Base-by-base conservation (phyloP, 2,113 vertebrate species). In the Coreoperca whiteheadi region DNA sequence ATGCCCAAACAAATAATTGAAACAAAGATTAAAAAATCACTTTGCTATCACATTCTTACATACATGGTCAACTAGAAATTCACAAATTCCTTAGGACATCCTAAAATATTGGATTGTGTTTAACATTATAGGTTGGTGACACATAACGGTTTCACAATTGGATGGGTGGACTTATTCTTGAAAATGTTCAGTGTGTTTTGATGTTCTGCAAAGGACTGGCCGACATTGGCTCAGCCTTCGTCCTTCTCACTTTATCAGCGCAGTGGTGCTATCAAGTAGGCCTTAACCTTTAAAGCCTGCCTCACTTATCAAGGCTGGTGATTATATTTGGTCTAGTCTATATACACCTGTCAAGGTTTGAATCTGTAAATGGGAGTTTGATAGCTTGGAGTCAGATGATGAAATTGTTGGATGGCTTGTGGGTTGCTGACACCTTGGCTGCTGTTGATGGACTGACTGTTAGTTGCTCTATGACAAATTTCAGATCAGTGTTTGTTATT, bases 331-430 rank as follows among this genome's bases (percentile, higher is more conserved):
- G 21, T 76, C 32, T 8, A 39, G 37, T 34, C 16, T 72, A 18
- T 9, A 16, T 3, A 64, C 48, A 57, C 9, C 41, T 65, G 68
- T 59, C 60, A 43, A 48, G 32, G n/a, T 66, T 74, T 75, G 20
- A 73, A 37, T 85, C n/a, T 48, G 46, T 32, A 63, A 63, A 76
- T 63, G 18, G 46, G 56, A 63, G 30, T 60, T 63, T 69, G 43
- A 66, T 72, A 41, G 60, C 50, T 32, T 60, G 57, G 43, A 76
- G 69, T 77, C 6, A 48, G 61, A 60, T 76, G 14, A 72, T 87
- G 65, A 71, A 65, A 79, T 66, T 25, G 8, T 25, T 34, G 51
- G 65, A 51, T 25, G 54, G 30, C 4, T 64, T 46, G 15, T 56
- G 28, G n/a, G 46, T 23, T 37, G 25, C 34, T 46, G 64, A 34